phyloP scores from a whole-genome alignment of 2,113 vertebrate genomes.

The Sprattus sprattus region DNA sequence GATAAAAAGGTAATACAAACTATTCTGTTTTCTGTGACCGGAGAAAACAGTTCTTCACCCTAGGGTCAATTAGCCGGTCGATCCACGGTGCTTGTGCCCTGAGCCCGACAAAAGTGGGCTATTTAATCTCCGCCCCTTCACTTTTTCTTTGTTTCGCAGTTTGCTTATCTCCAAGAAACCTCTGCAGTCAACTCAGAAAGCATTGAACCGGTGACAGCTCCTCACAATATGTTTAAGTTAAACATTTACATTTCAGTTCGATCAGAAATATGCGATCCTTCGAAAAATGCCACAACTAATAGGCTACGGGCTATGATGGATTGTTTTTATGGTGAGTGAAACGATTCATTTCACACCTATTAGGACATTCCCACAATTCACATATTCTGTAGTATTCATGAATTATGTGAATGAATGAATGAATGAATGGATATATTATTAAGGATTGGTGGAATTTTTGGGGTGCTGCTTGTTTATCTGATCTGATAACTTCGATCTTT shows the following conservation, averaged over 20 bases:
- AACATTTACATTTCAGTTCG: background rate
- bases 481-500: background rate
- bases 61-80: background rate
- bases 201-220: background rate
- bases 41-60: background rate
- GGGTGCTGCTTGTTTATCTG: background rate
- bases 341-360: background rate
- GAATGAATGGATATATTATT: background rate
- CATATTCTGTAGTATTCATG: background rate
- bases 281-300: background rate
- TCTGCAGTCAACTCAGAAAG: background rate
- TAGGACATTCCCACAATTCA: background rate
- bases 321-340: background rate
- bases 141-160: constrained; percentile 27
- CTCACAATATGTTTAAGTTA: background rate
- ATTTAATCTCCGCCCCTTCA: constrained; percentile 25
- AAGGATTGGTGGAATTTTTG: background rate
- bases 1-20: background rate
- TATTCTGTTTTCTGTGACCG: background rate
- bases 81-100: background rate
- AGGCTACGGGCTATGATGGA: background rate
- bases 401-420: background rate
- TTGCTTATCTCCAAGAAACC: background rate
- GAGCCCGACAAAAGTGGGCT: background rate
- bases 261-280: background rate